A percentile compares a stretch with the other conserved stretches of the same genome.
These are phyloP conservation scores for Zele albiditarsus DNA, from an alignment of 2,888 invertebrate genomes.

Conservation along the genomic window DNA sequence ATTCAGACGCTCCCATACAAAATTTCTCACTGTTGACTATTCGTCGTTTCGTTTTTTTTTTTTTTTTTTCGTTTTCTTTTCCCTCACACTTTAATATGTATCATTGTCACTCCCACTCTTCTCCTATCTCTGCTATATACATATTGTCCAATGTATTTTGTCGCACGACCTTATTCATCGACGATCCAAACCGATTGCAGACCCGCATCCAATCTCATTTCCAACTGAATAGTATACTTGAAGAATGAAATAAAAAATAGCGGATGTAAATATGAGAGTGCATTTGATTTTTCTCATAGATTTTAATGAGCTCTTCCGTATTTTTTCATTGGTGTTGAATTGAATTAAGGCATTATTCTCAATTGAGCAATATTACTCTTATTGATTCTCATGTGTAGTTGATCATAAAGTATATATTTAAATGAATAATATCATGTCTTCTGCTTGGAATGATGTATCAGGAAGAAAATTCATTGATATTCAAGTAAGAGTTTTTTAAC, in stretches of 20 bases:
- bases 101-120: not conserved
- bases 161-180: conserved; percentile 9
- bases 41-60: conserved; percentile 30
- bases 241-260: not conserved
- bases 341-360: conserved; percentile 25
- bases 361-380: conserved; percentile 12
- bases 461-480: too few relatives aligned
- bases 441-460: too few relatives aligned
- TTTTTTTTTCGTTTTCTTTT: conserved; percentile 36
- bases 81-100: not conserved
- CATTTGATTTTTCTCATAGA: conserved; percentile 16
- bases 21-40: conserved; percentile 25
- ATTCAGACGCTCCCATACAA: conserved; percentile 33
- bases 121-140: not conserved
- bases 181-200: conserved; percentile 34
- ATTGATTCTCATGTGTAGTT: not conserved
- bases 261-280: conserved; percentile 37
- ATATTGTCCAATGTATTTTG: not conserved
- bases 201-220: conserved; percentile 25
- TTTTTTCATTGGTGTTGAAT: conserved; percentile 14
- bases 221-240: not conserved
- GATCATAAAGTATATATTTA: not conserved
- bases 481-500: too few relatives aligned
- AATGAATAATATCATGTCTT: too few relatives aligned
- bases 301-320: conserved; percentile 35